Percentiles rank a stretch among this genome's conserved stretches.
Evolutionary conservation across 2,113 vertebrate genomes (phyloP).

Genomic region (Grus americana): DNA sequence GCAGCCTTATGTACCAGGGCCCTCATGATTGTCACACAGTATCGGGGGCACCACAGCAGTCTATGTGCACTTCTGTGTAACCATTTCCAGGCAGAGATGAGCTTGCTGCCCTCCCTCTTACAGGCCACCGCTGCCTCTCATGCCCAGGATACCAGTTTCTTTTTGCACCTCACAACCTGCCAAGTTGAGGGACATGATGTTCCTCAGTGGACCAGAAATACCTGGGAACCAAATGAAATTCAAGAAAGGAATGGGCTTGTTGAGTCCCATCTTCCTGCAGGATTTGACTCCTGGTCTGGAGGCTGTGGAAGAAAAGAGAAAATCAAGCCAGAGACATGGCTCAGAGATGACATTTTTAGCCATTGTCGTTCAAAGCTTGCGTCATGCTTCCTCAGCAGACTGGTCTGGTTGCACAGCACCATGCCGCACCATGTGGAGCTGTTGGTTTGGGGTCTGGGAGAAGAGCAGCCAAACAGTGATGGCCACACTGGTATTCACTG

Average conservation of each 20-base stretch:
- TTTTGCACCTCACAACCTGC: neutral
- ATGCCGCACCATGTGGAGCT: neutral
- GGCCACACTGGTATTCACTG: neutral
- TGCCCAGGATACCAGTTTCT: neutral
- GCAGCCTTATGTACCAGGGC: neutral
- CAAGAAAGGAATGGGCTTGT: rapidly evolving
- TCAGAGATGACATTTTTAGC: neutral
- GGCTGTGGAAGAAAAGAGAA: neutral
- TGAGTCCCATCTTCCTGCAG: neutral
- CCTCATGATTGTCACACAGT: neutral
- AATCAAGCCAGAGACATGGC: neutral
- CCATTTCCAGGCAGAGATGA: neutral
- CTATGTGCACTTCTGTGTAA: neutral
- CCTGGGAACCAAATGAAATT: neutral
- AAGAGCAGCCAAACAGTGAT: neutral
- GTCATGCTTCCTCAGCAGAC: neutral
- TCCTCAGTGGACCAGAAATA: neutral
- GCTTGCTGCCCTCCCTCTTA: neutral
- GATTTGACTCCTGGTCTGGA: neutral
- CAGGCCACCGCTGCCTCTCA: neutral
- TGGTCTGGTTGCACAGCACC: neutral
- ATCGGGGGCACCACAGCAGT: neutral
- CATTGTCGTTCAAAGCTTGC: neutral
- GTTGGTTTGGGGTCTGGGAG: neutral
- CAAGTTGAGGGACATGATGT: neutral